Conservation (phyloP, 2,797 vertebrate species). For the Labroides dimidiatus region DNA sequence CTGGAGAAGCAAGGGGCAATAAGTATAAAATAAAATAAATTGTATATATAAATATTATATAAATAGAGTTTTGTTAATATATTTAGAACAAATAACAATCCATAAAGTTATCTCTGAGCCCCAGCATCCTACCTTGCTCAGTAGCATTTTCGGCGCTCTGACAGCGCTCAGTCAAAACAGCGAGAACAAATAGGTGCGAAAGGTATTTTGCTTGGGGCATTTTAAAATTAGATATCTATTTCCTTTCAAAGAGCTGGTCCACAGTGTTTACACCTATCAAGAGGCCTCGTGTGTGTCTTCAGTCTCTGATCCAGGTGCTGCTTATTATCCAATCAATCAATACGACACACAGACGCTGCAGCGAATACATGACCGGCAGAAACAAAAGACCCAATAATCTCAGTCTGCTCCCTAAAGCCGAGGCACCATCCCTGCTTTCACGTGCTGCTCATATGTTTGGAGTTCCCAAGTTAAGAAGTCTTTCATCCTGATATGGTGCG, state of each 20-base stretch:
- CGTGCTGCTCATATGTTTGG: background rate
- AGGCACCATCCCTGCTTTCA: background rate
- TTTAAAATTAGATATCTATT: conserved; percentile 7
- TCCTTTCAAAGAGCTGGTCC: background rate
- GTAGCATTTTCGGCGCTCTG: background rate
- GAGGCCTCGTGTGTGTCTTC: background rate
- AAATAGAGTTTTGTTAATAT: no score
- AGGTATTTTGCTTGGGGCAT: conserved; percentile 36
- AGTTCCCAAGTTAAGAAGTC: conserved; percentile 2
- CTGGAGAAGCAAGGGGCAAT: background rate
- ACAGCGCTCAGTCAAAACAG: conserved; percentile 51
- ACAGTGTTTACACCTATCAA: conserved; percentile 5
- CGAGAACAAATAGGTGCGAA: conserved; percentile 39
- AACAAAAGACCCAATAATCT: background rate
- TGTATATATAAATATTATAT: no score
- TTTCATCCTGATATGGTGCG: background rate
- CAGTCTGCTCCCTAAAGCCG: background rate
- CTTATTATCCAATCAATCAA: conserved; percentile 55
- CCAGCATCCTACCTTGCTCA: conserved; percentile 33
- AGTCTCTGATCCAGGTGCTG: conserved; percentile 53
- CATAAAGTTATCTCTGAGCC: accelerated
- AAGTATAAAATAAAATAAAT: no score
- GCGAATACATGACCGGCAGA: no score
- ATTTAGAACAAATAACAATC: no score
- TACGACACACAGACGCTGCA: background rate